A percentile compares a stretch with the other conserved stretches of the same genome.
phyloP scores from a whole-genome alignment of 2,113 vertebrate species.

The Brachypteracias leptosomus region DNA sequence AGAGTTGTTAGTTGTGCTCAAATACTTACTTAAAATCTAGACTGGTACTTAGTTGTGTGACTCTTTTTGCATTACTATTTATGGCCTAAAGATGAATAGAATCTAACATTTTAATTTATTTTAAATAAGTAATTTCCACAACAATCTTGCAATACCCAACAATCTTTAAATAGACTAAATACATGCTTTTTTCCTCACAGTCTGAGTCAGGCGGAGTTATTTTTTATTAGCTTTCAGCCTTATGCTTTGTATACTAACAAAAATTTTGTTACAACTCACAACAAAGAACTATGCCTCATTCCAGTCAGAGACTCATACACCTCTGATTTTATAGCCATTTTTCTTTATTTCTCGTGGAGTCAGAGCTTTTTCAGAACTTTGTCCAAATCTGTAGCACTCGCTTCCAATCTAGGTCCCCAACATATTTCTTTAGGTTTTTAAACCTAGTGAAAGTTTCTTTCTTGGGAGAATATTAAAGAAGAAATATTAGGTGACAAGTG shows the following conservation, averaged over 20 bases:
- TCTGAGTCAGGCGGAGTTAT: neutral
- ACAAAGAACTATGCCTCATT: neutral
- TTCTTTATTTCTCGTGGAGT: neutral
- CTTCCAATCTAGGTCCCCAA: neutral
- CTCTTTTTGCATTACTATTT: neutral
- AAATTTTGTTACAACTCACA: neutral
- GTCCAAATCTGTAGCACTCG: neutral
- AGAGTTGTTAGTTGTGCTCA: neutral
- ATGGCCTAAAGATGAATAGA: neutral
- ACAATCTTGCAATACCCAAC: neutral
- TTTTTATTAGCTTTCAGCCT: neutral
- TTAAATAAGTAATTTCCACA: neutral
- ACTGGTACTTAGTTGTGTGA: neutral
- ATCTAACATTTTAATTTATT: neutral
- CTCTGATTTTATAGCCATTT: neutral
- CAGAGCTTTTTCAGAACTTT: neutral
- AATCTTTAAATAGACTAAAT: neutral
- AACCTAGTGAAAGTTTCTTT: neutral
- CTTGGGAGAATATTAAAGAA: neutral
- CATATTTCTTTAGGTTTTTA: neutral
- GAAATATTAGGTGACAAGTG: neutral
- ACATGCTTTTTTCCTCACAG: neutral
- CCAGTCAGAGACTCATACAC: neutral
- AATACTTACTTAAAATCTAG: neutral
- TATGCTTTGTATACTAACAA: neutral